phyloP scores from a whole-genome alignment of 2,888 invertebrate species.

The Chrysodeixis includens region DNA sequence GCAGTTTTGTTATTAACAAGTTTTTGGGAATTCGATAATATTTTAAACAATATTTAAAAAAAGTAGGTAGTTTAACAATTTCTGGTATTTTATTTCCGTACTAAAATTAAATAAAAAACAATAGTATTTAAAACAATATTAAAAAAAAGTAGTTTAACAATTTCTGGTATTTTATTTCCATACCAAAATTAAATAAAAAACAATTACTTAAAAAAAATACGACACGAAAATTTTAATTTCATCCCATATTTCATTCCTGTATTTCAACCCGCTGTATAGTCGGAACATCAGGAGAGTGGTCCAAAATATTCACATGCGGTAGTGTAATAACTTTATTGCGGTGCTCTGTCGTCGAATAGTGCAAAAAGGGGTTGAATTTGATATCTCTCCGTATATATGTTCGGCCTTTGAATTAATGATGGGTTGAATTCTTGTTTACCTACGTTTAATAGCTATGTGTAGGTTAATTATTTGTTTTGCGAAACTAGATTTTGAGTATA shows the following conservation, averaged over 20 bases:
- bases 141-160: too few species aligned
- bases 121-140: too few species aligned
- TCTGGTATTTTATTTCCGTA: too few species aligned
- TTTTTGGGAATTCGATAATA: too few species aligned
- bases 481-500: neutral
- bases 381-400: slow-evolving; percentile 50
- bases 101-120: too few species aligned
- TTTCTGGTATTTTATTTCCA: too few species aligned
- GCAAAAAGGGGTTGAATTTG: slow-evolving; percentile 44
- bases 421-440: neutral
- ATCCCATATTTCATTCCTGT: slow-evolving; percentile 36
- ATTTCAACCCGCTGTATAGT: slow-evolving; percentile 51
- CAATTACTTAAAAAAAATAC: slow-evolving; percentile 16
- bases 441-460: neutral
- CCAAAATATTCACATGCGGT: slow-evolving; percentile 44
- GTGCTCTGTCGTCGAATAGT: slow-evolving; percentile 41
- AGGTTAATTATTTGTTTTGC: neutral
- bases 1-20: too few species aligned
- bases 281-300: slow-evolving; percentile 26
- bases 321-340: slow-evolving; percentile 57
- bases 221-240: slow-evolving; percentile 31
- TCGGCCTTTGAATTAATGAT: slow-evolving; percentile 49
- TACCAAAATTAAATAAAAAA: slow-evolving; percentile 34
- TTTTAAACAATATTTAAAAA: too few species aligned
- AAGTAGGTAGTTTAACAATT: too few species aligned